A percentile compares a stretch with the other conserved stretches of the same genome.
Conservation (phyloP, 2,888 invertebrate species). For the Nomada ferruginata region DNA sequence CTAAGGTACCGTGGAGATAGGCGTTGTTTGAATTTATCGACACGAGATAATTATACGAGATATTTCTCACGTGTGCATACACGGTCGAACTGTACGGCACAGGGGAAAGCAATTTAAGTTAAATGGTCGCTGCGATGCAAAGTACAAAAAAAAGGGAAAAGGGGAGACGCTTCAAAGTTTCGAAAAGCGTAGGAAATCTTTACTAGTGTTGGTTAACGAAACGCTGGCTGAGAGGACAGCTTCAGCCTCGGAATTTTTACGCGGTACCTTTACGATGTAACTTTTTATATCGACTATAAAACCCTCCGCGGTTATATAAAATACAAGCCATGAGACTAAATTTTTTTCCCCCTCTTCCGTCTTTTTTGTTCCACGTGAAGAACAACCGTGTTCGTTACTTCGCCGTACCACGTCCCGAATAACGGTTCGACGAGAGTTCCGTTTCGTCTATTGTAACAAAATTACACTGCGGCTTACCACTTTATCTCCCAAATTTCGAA, state of each 20-base stretch:
- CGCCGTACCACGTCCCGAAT: not conserved
- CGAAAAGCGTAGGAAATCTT: slow-evolving; percentile 22
- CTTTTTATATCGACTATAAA: slow-evolving; percentile 58
- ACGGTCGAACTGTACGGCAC: not conserved
- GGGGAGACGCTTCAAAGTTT: slow-evolving; percentile 6
- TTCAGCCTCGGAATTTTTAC: slow-evolving; percentile 38
- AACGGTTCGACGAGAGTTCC: not conserved
- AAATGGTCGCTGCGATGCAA: not conserved
- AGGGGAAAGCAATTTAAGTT: not conserved
- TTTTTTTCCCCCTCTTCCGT: not conserved
- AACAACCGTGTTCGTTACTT: not conserved
- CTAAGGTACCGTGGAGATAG: not conserved
- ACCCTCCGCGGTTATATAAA: slow-evolving; percentile 25
- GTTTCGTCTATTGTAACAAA: slow-evolving; percentile 9
- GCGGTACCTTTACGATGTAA: slow-evolving; percentile 40
- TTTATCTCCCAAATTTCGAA: slow-evolving; percentile 81
- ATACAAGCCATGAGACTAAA: slow-evolving; percentile 18
- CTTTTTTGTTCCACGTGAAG: too few species aligned
- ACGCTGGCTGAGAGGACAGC: slow-evolving; percentile 10
- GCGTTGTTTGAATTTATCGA: not conserved
- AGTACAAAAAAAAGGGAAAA: not conserved
- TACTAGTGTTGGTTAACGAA: slow-evolving; percentile 41
- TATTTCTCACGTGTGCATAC: not conserved
- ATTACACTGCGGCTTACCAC: slow-evolving; percentile 75
- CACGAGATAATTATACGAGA: not conserved